A percentile compares a stretch with the other conserved stretches of the same genome.
phyloP scores from a whole-genome alignment of 1,140 invertebrate genomes.

The Ceratitis capitata region DNA sequence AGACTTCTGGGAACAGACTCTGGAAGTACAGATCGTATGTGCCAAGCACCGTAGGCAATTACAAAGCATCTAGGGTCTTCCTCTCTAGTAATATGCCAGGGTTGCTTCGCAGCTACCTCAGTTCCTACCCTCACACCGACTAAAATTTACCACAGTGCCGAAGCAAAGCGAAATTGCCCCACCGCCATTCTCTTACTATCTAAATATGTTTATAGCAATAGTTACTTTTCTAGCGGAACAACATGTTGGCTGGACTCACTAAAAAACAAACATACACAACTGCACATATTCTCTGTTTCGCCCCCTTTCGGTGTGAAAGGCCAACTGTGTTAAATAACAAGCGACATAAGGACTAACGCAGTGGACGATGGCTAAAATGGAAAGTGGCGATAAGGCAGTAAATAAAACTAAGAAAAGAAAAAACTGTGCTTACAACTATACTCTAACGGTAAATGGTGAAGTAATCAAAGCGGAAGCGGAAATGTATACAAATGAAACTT shows the following conservation, averaged over 20 bases:
- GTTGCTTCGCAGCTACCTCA: no score
- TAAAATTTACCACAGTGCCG: no score
- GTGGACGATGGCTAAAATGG: neutral
- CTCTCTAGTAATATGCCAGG: no score
- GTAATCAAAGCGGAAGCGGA: constrained; percentile 38
- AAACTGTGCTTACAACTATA: neutral
- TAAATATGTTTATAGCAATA: no score
- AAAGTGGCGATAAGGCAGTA: neutral
- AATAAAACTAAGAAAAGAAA: neutral
- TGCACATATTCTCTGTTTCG: neutral
- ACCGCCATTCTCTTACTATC: no score
- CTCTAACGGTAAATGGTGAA: constrained; percentile 1
- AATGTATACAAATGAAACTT: constrained; percentile 38
- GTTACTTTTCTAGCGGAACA: no score
- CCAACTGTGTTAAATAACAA: neutral
- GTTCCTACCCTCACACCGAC: no score
- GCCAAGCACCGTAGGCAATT: no score
- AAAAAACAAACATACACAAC: neutral
- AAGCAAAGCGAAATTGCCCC: no score
- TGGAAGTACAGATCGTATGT: no score
- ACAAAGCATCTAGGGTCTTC: no score
- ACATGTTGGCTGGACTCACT: neutral
- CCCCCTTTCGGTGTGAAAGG: neutral
- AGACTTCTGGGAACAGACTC: no score
- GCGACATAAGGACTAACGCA: neutral